These are phyloP conservation scores for Ispidina picta DNA, from an alignment of 2,797 vertebrate genomes.

Conservation along the genomic window DNA sequence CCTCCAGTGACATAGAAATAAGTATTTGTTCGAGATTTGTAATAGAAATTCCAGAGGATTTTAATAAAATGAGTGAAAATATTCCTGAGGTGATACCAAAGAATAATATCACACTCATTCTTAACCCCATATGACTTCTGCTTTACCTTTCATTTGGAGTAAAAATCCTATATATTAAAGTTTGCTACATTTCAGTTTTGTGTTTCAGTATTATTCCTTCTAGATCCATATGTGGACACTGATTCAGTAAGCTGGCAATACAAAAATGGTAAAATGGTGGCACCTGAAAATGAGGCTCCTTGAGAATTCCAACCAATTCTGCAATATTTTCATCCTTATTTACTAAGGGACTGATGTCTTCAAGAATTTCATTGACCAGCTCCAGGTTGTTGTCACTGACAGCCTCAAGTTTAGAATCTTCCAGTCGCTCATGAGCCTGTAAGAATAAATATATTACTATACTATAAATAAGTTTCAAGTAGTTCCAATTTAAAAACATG, in stretches of 20 bases:
- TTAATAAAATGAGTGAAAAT: not conserved
- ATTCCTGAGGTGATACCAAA: not conserved
- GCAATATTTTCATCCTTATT: conserved; percentile 85
- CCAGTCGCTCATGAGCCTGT: conserved; percentile 94
- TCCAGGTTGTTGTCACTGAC: conserved; percentile 93
- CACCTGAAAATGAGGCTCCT: conserved; percentile 97
- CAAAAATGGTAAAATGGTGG: not conserved
- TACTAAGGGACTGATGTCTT: conserved; percentile 87
- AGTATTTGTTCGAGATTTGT: not conserved
- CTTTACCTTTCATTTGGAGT: not conserved
- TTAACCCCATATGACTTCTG: not conserved
- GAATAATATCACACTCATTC: not conserved
- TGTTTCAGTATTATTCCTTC: not conserved
- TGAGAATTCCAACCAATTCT: conserved; percentile 91
- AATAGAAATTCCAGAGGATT: not conserved
- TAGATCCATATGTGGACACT: not conserved
- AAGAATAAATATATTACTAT: conserved; percentile 26
- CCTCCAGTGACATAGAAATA: not conserved
- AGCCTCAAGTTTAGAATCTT: conserved; percentile 93
- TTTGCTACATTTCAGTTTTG: not conserved
- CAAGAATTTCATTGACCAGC: conserved; percentile 92
- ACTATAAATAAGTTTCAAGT: not conserved
- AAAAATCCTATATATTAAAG: not conserved
- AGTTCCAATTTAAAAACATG: not conserved
- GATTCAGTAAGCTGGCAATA: not conserved